A percentile compares a stretch with the other conserved stretches of the same genome.
Evolutionary conservation across 2,888 invertebrate genomes (phyloP).

Genomic region (Lasioglossum villosulum): DNA sequence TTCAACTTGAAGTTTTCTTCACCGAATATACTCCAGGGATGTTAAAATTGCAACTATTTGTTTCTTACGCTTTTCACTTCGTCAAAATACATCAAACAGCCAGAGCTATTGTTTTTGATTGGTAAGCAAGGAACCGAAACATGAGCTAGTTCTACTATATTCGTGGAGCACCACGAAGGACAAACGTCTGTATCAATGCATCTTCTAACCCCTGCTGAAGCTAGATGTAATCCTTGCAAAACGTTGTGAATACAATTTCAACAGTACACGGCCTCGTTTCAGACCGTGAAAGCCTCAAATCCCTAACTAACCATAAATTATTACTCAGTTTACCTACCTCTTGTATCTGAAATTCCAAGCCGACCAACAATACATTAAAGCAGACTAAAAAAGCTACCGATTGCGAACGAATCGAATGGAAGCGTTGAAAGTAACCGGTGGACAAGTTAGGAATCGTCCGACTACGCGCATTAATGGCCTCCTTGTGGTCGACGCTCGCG

Average conservation of each 20-base stretch:
- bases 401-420: not conserved
- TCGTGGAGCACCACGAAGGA: not conserved
- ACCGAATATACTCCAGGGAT: not conserved
- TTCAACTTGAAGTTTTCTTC: not conserved
- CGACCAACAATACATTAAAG: not conserved
- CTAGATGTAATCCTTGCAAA: not conserved
- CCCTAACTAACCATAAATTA: not conserved
- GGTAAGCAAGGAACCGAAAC: not conserved
- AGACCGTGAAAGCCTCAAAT: not conserved
- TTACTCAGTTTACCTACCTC: not conserved
- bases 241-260: not conserved
- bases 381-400: not conserved
- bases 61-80: not conserved
- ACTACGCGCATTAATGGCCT: constrained; percentile 39
- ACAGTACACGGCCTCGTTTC: not conserved
- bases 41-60: not conserved
- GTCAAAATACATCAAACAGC: not conserved
- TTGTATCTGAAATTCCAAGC: not conserved
- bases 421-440: not conserved
- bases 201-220: not conserved
- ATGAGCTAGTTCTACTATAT: not conserved
- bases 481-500: constrained; percentile 25
- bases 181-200: not conserved
- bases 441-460: not conserved
- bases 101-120: not conserved